Conservation (phyloP, 92 coral and sea anemone genomes). For the Muricea muricata region DNA sequence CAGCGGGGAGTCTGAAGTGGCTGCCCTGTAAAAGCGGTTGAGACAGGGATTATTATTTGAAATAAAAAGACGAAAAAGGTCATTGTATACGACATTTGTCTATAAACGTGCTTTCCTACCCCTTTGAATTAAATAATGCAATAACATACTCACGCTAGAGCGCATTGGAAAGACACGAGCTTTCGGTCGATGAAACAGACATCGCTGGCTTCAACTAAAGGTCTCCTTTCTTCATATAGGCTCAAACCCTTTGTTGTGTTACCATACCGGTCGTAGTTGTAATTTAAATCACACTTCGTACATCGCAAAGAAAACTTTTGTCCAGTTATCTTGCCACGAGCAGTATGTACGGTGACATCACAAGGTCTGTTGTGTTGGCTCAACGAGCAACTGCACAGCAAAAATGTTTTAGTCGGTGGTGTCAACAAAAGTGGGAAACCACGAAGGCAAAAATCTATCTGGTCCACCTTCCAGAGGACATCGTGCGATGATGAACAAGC, state of each 20-base stretch:
- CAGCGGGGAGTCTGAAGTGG: too few relatives aligned
- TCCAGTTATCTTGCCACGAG: background rate
- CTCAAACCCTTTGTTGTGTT: background rate
- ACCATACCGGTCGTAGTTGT: background rate
- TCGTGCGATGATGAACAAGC: too few relatives aligned
- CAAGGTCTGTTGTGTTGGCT: background rate
- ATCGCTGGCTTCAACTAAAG: background rate
- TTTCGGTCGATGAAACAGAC: background rate
- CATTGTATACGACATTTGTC: too few relatives aligned
- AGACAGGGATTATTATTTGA: too few relatives aligned
- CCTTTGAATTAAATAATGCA: too few relatives aligned
- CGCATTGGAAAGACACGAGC: background rate
- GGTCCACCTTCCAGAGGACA: too few relatives aligned
- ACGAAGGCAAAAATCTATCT: too few relatives aligned
- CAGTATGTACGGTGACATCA: background rate
- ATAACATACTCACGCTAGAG: background rate
- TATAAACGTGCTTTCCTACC: too few relatives aligned
- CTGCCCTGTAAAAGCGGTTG: too few relatives aligned
- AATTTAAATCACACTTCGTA: background rate
- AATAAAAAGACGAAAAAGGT: too few relatives aligned
- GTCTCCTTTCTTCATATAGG: background rate
- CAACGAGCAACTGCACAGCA: background rate
- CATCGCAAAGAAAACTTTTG: background rate
- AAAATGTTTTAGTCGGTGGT: background rate
- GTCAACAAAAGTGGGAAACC: too few relatives aligned